Evolutionary conservation across 2,113 vertebrate genomes (phyloP), one percentile per base, ranked within the genome.

Genomic region (Oxyruncus cristatus): DNA sequence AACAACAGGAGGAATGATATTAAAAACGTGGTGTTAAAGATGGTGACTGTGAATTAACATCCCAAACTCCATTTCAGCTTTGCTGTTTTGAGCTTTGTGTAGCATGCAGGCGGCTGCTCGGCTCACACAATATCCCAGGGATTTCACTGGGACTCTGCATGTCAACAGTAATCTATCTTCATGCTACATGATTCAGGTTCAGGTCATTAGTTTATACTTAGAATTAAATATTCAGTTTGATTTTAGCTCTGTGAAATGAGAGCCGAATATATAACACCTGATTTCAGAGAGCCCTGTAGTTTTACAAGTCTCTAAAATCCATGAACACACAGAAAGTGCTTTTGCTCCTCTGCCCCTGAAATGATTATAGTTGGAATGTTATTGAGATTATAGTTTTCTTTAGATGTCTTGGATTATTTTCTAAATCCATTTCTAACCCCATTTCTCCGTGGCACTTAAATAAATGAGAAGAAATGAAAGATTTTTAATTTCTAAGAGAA

Each of bases 191-290:
- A 96, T 81, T 93, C 88, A 3, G 50, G 93, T 93, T 96, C 95
- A 92, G 95, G 92, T 95, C 96, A 86, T 96, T 96, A 96, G 93
- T 97, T 96, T 94, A 92, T 95, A 56, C 92, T 80, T 67, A 56
- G 82, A 93, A 95, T 96, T 94, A 96, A 93, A 96, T 96, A 96
- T 92, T 96, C 95, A 30, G 90, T 96, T 97, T 96, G 92, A 92
- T 93, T 96, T 95, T 79, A 74, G 83, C 75, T 86, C 61, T 93
- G 68, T 66, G 63, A 91, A 88, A 90, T 84, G 93, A 95, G 90
- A 93, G 72, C 24, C 7, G 52, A 94, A 96, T 96, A 49, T 70
- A 11, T 94, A 93, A 88, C 86, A 87, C 82, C 85, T 84, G 93
- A 90, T 94, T 94, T 84, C 88, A 74, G 92, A 87, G 49, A 9